Evolutionary conservation across 2,113 vertebrate genomes (phyloP).

Genomic region (Stigmatopora argus): DNA sequence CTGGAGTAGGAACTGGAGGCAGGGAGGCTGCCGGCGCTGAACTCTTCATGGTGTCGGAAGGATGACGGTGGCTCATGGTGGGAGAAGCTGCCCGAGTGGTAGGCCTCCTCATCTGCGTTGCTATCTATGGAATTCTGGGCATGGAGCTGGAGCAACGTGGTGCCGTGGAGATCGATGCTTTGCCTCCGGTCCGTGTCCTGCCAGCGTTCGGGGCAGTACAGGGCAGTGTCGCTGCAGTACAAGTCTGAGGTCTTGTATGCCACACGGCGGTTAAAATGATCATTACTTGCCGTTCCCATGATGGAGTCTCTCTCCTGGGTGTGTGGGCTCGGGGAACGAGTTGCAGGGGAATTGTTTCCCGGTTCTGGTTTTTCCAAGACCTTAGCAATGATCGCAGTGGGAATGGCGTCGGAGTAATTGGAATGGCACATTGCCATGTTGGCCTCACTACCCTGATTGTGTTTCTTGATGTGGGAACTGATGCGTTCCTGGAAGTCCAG

Average conservation of each 20-base stretch:
- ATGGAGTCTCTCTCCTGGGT: conserved; percentile 57
- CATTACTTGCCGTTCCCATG: conserved; percentile 66
- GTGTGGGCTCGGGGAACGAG: conserved; percentile 76
- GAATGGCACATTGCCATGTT: conserved; percentile 75
- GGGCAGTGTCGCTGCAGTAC: conserved; percentile 89
- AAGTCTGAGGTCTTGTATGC: conserved; percentile 80
- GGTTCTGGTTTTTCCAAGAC: conserved; percentile 86
- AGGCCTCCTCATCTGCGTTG: conserved; percentile 79
- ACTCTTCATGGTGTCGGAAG: conserved; percentile 67
- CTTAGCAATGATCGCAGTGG: conserved; percentile 81
- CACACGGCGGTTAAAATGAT: conserved; percentile 71
- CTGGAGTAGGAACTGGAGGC: conserved; percentile 89
- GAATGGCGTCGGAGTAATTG: conserved; percentile 79
- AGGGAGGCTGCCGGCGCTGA: conserved; percentile 75
- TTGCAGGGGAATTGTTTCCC: conserved; percentile 72
- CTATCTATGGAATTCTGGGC: conserved; percentile 85
- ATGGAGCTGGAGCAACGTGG: conserved; percentile 71
- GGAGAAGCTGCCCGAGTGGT: conserved; percentile 75
- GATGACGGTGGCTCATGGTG: conserved; percentile 75
- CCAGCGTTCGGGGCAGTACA: conserved; percentile 86
- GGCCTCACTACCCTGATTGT: conserved; percentile 72
- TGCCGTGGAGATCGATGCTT: conserved; percentile 79
- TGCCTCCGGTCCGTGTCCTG: conserved; percentile 75
- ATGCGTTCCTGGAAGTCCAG: conserved; percentile 85
- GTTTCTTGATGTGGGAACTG: conserved; percentile 84